These are phyloP conservation scores for Remorina albescens DNA, from an alignment of 2,797 vertebrate species.

Conservation along the genomic window DNA sequence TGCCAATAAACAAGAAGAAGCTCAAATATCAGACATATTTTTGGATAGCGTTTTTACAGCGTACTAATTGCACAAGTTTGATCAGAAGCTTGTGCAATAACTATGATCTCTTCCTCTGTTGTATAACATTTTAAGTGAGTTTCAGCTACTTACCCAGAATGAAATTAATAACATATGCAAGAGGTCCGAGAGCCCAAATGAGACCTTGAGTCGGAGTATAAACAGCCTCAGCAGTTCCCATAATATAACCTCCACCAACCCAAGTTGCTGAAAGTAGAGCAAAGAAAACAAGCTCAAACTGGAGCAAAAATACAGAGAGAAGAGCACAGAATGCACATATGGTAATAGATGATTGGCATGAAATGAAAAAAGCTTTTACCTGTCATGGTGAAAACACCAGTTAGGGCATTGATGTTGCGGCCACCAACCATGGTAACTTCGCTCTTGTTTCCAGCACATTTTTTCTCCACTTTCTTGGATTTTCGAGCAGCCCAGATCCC, in stretches of 20 bases:
- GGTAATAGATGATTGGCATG: no score
- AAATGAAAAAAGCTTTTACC: conserved; percentile 35
- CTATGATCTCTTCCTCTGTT: neutral
- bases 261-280: conserved; percentile 79
- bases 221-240: conserved; percentile 84
- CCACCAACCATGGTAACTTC: conserved; percentile 75
- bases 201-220: conserved; percentile 83
- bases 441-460: conserved; percentile 51
- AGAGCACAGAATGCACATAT: neutral
- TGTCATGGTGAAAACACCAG: conserved; percentile 80
- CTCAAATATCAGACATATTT: neutral
- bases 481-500: conserved; percentile 76
- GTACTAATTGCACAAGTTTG: neutral
- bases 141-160: conserved; percentile 77
- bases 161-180: conserved; percentile 79
- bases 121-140: neutral
- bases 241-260: conserved; percentile 86
- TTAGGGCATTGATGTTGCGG: conserved; percentile 69
- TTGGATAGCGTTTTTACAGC: neutral
- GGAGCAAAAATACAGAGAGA: neutral
- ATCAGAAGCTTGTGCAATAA: neutral
- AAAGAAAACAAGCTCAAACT: conserved; percentile 9
- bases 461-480: conserved; percentile 69
- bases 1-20: neutral
- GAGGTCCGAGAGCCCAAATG: conserved; percentile 81